Evolutionary conservation across 2,797 vertebrate species (phyloP).

Genomic region (Esox lucius): DNA sequence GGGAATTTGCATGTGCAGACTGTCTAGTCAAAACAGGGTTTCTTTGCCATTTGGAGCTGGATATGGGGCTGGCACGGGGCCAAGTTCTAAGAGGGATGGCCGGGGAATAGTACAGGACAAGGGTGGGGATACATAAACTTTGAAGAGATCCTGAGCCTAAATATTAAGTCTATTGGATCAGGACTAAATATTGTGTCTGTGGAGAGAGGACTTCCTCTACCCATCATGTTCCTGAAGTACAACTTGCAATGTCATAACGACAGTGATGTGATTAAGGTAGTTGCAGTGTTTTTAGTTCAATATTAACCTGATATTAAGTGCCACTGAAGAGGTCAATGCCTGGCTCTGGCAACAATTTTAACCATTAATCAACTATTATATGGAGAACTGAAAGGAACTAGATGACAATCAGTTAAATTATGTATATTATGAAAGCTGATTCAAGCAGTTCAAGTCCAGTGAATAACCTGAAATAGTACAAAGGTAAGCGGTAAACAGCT

Average conservation of each 20-base stretch:
- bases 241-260: slow-evolving; percentile 40
- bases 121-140: slow-evolving; percentile 49
- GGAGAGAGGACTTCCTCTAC: slow-evolving; percentile 36
- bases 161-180: slow-evolving; percentile 70
- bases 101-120: slow-evolving; percentile 40
- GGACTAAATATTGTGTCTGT: slow-evolving; percentile 68
- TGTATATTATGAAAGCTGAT: too few relatives aligned
- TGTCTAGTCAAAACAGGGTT: slow-evolving; percentile 69
- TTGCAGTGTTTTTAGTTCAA: background rate
- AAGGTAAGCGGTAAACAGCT: too few relatives aligned
- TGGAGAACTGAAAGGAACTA: too few relatives aligned
- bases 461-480: too few relatives aligned
- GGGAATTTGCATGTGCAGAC: slow-evolving; percentile 56
- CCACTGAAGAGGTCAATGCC: too few relatives aligned
- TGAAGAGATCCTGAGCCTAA: slow-evolving; percentile 51
- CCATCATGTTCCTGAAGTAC: slow-evolving; percentile 53
- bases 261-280: slow-evolving; percentile 39
- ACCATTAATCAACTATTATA: too few relatives aligned
- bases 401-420: too few relatives aligned
- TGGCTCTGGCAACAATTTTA: too few relatives aligned
- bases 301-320: background rate
- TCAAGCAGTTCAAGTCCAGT: too few relatives aligned
- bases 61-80: slow-evolving; percentile 10
- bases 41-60: slow-evolving; percentile 44
- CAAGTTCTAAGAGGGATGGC: slow-evolving; percentile 38